A percentile compares a stretch with the other conserved stretches of the same genome.
phyloP scores from a whole-genome alignment of 2,113 vertebrate genomes.

The Melanerpes formicivorus region DNA sequence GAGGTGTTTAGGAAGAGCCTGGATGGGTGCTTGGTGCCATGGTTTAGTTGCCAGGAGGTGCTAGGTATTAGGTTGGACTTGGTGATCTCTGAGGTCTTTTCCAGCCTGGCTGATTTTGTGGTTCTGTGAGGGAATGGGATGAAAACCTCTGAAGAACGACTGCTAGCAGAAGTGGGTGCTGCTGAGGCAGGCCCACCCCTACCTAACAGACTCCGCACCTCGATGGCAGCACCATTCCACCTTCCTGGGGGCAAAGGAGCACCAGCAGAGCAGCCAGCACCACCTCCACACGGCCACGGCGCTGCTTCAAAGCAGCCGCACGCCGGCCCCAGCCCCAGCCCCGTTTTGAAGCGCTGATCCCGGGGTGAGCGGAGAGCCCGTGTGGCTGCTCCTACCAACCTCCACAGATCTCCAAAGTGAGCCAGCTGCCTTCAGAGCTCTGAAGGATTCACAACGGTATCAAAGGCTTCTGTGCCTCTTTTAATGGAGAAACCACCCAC shows the following conservation, averaged over 20 bases:
- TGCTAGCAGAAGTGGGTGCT: background rate
- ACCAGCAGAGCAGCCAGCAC: background rate
- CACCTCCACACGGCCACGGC: background rate
- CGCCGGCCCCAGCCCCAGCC: background rate
- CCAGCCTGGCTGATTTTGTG: no score
- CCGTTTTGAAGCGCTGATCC: background rate
- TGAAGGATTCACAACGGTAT: constrained; percentile 7
- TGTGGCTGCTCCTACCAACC: background rate
- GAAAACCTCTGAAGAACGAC: background rate
- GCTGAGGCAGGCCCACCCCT: background rate
- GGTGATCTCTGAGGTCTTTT: no score
- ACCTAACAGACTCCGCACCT: background rate
- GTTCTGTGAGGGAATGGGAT: background rate
- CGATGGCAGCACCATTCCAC: accelerated
- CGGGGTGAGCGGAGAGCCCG: background rate
- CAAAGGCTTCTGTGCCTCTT: constrained; percentile 7
- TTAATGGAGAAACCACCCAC: background rate
- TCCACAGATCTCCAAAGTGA: background rate
- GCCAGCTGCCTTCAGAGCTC: background rate
- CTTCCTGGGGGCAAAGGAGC: background rate
- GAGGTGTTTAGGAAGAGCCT: no score
- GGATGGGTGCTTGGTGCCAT: no score
- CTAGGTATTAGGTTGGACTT: no score
- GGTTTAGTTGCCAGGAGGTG: no score
- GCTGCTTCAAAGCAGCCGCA: background rate